These are phyloP conservation scores for Phylloscopus trochilus DNA, from an alignment of 2,113 vertebrate species.

Conservation along the genomic window DNA sequence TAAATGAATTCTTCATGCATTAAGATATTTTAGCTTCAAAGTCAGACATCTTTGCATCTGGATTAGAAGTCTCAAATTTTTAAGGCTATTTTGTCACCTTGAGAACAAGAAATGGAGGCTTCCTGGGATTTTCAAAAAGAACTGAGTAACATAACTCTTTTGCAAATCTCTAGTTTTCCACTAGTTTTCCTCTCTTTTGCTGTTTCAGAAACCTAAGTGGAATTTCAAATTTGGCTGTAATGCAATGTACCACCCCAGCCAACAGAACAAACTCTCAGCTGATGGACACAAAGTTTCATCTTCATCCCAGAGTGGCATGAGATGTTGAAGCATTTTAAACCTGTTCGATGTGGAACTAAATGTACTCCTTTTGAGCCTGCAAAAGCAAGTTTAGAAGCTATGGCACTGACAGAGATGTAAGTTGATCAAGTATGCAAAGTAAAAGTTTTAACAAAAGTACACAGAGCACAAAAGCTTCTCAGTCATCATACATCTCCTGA, in stretches of 20 bases:
- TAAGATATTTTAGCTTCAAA: not conserved
- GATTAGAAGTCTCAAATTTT: not conserved
- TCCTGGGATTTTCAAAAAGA: not conserved
- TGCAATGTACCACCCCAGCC: fast-evolving
- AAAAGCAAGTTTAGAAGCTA: not conserved
- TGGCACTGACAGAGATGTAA: not conserved
- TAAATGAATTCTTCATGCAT: not conserved
- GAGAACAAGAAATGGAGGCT: not conserved
- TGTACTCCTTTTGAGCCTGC: not conserved
- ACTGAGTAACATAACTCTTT: not conserved
- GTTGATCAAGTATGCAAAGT: not conserved
- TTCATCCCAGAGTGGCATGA: not conserved
- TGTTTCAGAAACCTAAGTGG: not conserved
- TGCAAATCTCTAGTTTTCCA: not conserved
- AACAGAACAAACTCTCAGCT: not conserved
- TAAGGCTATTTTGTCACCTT: not conserved
- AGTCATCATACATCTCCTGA: not conserved
- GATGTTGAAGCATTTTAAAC: not conserved
- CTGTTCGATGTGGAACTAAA: not conserved
- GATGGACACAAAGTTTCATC: not conserved
- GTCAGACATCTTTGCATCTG: not conserved
- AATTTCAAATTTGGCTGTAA: not conserved
- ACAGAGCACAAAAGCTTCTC: not conserved
- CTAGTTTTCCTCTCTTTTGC: not conserved
- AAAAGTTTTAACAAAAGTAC: not conserved